Evolutionary conservation across 2,888 invertebrate genomes (phyloP), one percentile per base, ranked within the genome.

Genomic region (Cheilosia impressa): DNA sequence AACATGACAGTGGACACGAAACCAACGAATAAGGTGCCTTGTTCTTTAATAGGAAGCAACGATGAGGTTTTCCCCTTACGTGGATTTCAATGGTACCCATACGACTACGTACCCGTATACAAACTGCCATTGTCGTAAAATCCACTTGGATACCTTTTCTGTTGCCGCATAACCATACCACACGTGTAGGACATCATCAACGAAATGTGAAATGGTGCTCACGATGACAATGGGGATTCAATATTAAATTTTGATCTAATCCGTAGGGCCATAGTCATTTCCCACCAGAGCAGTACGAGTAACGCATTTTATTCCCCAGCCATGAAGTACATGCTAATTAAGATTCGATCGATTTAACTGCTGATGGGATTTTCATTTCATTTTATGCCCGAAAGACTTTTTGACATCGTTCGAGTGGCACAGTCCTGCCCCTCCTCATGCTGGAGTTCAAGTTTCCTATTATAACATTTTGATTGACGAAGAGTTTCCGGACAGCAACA

Each of bases 181-280:
- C 65, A 72, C 47, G 75, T 79, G 71, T 71, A 60, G 38, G 69
- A 53, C 75, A 58, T 69, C 78, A 84, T 84, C 78, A 71, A 63
- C 71, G 63, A 79, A 79, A 84, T 71, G 75, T 79, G 79, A 84
- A 84, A 66, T 75, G 71, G 58, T 66, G 47, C 75, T 66, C 55
- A 63, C 53, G 65, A 50, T 65, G 84, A 69, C 79, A 75, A 71
- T 75, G 60, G 71, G 65, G 73, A 71, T 79, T 76, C 75, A 60
- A 79, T 79, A 84, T 84, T 66, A 84, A 84, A 79, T 84, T 71
- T 84, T 80, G 75, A 84, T 84, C 75, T 80, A 80, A 84, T 84
- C 79, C 79, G 60, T 31, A 52, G 79, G 71, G 24, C 69, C 75
- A 65, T 60, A 60, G 63, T 41, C 73, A n/a, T 24, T 24, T 52